Percentiles rank a stretch among this genome's conserved stretches.
phyloP scores from a whole-genome alignment of 2,888 invertebrate genomes.

The Falcaria lacertinaria region DNA sequence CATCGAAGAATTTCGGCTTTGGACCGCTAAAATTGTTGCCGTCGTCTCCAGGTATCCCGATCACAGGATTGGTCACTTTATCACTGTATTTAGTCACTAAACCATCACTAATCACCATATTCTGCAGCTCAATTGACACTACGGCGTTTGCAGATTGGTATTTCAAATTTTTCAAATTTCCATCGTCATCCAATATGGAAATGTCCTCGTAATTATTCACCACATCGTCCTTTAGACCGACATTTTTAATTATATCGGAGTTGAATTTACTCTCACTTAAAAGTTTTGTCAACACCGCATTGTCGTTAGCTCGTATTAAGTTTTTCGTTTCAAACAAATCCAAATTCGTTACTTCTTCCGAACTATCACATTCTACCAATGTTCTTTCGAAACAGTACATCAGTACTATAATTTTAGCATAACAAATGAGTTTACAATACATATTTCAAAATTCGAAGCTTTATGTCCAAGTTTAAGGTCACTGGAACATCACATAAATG shows the following conservation, averaged over 20 bases:
- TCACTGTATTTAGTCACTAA: constrained; percentile 21
- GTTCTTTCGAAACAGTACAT: constrained; percentile 26
- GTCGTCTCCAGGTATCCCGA: constrained; percentile 17
- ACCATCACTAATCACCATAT: constrained; percentile 21
- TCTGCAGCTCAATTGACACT: constrained; percentile 24
- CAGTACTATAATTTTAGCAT: constrained; percentile 30
- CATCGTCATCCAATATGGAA: constrained; percentile 54
- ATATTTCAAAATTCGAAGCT: constrained; percentile 14
- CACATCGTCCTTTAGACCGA: constrained; percentile 35
- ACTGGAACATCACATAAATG: not conserved
- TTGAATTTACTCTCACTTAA: constrained; percentile 44
- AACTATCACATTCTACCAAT: constrained; percentile 24
- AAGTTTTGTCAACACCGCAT: constrained; percentile 33
- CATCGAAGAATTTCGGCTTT: constrained; percentile 84
- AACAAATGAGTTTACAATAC: constrained; percentile 12
- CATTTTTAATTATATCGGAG: constrained; percentile 37
- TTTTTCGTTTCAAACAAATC: constrained; percentile 46
- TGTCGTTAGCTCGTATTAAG: constrained; percentile 29
- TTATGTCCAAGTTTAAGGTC: not conserved
- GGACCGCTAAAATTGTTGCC: constrained; percentile 19
- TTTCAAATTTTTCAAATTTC: constrained; percentile 58
- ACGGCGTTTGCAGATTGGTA: constrained; percentile 43
- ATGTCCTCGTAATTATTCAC: constrained; percentile 64
- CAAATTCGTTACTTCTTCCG: constrained; percentile 32
- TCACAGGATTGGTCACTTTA: constrained; percentile 22